phyloP scores from a whole-genome alignment of 2,888 invertebrate genomes.

The Anorthoa munda region DNA sequence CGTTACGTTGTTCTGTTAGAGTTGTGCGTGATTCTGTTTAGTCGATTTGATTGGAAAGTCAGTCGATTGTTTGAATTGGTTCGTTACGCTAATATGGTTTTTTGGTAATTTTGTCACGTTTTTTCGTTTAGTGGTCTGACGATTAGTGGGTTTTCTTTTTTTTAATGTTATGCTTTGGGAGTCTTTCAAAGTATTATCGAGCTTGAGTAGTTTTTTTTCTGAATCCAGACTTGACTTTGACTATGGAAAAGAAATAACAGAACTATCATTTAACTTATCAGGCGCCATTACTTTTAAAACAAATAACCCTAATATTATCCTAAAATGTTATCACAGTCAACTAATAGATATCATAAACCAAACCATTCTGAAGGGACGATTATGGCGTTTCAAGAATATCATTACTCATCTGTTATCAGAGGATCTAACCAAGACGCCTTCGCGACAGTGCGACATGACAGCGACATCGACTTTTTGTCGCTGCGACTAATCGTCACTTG shows the following conservation, averaged over 20 bases:
- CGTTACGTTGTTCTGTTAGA: constrained; percentile 62
- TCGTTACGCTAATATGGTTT: constrained; percentile 36
- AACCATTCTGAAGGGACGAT: constrained; percentile 57
- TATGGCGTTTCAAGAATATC: constrained; percentile 78
- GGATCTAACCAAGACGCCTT: constrained; percentile 79
- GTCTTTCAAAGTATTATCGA: neutral
- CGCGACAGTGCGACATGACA: constrained; percentile 80
- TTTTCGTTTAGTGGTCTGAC: constrained; percentile 35
- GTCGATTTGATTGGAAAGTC: constrained; percentile 56
- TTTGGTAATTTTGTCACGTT: constrained; percentile 59
- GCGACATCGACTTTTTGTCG: constrained; percentile 85
- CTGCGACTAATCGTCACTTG: constrained; percentile 84
- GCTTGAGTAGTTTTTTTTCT: neutral
- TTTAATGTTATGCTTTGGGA: constrained; percentile 1
- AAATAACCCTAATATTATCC: constrained; percentile 55
- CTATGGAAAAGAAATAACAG: constrained; percentile 2
- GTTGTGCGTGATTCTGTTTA: constrained; percentile 54
- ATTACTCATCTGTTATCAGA: constrained; percentile 82
- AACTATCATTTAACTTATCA: constrained; percentile 43
- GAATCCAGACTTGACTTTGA: neutral
- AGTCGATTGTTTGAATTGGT: constrained; percentile 54
- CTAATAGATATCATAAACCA: constrained; percentile 61
- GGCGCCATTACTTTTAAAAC: constrained; percentile 52
- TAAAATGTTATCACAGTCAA: constrained; percentile 49
- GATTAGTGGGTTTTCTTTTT: constrained; percentile 42